Evolutionary conservation across 2,113 vertebrate genomes (phyloP).

Genomic region (Psophia crepitans): DNA sequence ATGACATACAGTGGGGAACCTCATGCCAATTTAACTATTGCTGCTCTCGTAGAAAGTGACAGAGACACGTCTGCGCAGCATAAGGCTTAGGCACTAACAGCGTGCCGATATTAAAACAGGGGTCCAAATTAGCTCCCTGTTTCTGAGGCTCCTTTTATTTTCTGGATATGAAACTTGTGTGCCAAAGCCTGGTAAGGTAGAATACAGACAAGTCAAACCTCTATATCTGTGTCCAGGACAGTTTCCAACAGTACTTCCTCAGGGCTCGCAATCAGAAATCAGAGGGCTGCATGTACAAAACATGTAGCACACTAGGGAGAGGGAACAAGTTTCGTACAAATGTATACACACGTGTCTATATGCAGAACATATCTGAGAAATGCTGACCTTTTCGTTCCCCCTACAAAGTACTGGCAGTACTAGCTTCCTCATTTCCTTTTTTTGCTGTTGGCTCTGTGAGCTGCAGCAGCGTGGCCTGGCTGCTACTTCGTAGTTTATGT

Average conservation of each 20-base stretch:
- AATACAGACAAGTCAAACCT: not conserved
- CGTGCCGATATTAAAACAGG: not conserved
- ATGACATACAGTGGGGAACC: not conserved
- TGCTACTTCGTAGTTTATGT: not conserved
- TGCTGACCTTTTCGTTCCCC: not conserved
- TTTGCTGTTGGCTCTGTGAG: not conserved
- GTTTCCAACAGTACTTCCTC: not conserved
- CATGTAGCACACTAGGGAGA: not conserved
- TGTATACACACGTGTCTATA: not conserved
- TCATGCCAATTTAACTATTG: not conserved
- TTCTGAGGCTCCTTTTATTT: not conserved
- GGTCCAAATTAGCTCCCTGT: not conserved
- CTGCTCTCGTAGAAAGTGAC: not conserved
- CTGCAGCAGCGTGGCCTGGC: not conserved
- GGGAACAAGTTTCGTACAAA: not conserved
- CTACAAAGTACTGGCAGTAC: conserved; percentile 9
- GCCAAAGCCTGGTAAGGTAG: not conserved
- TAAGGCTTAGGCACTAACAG: not conserved
- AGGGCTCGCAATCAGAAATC: not conserved
- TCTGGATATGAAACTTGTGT: not conserved
- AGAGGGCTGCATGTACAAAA: not conserved
- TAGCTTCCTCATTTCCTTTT: not conserved
- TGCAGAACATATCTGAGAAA: not conserved
- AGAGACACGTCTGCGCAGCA: not conserved
- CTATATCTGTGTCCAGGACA: fast-evolving